These are phyloP conservation scores for Amblyopsis hoosieri DNA, from an alignment of 2,797 vertebrate species.

Conservation along the genomic window DNA sequence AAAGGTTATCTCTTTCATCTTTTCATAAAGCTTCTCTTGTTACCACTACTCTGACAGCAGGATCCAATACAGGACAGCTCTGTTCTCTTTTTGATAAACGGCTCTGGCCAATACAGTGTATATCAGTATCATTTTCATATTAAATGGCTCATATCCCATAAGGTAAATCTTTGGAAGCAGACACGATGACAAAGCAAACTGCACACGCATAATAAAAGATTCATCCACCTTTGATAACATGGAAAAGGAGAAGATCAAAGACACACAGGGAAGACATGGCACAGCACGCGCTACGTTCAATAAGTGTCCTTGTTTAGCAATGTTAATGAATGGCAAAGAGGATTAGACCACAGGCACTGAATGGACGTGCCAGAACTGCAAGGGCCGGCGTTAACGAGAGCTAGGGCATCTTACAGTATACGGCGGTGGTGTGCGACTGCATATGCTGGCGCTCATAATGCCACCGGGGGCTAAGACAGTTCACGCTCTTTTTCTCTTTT, in stretches of 20 bases:
- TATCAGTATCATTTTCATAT: constrained; percentile 64
- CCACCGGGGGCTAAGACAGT: neutral
- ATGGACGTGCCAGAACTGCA: constrained; percentile 53
- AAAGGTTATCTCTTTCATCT: constrained; percentile 67
- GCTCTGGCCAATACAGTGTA: constrained; percentile 49
- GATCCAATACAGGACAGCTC: constrained; percentile 45
- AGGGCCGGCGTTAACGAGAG: constrained; percentile 53
- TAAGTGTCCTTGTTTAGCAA: constrained; percentile 35
- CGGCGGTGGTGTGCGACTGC: constrained; percentile 47
- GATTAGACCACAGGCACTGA: constrained; percentile 26
- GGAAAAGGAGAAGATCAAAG: constrained; percentile 2
- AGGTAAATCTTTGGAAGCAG: constrained; percentile 48
- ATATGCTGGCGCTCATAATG: constrained; percentile 54
- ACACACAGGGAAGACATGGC: constrained; percentile 7
- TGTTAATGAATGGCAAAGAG: constrained; percentile 35
- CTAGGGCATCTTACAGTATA: constrained; percentile 22
- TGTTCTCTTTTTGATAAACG: constrained; percentile 44
- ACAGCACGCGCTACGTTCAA: constrained; percentile 3
- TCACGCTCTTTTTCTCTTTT: neutral
- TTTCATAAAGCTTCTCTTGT: constrained; percentile 65
- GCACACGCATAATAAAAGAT: constrained; percentile 42
- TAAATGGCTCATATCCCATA: constrained; percentile 32
- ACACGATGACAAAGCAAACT: constrained; percentile 18
- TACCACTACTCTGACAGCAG: constrained; percentile 49
- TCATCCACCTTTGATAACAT: constrained; percentile 46